Conservation (phyloP, 2,797 vertebrate genomes). For the Crossoptilon crossoptilon region DNA sequence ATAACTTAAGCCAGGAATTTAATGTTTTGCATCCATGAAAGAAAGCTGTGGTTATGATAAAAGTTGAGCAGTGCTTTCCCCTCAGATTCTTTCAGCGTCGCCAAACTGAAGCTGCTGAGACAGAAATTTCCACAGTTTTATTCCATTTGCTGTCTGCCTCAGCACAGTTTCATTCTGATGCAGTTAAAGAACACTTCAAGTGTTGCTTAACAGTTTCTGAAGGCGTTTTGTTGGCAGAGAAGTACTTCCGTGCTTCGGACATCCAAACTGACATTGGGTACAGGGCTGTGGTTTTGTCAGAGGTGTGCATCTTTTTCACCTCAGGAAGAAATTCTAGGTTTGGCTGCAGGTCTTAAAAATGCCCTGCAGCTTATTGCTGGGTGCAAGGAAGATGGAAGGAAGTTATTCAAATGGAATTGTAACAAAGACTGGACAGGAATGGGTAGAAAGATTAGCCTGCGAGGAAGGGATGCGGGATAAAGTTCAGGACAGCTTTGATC, state of each 20-base stretch:
- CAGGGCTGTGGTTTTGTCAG: background rate
- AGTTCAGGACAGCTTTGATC: background rate
- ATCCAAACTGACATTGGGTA: background rate
- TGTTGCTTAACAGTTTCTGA: background rate
- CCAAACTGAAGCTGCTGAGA: background rate
- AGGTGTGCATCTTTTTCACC: background rate
- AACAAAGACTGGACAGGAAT: background rate
- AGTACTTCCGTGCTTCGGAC: no score
- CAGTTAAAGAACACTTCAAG: background rate
- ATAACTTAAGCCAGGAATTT: background rate
- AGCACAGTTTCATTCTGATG: background rate
- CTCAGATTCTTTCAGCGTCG: background rate
- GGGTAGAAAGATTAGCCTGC: background rate
- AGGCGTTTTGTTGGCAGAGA: background rate
- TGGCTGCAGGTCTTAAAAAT: background rate
- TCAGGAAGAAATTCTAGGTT: background rate
- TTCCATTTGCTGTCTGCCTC: background rate
- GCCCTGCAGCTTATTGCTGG: background rate
- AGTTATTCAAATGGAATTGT: background rate
- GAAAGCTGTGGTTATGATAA: background rate
- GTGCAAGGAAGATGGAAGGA: background rate
- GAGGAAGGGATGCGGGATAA: background rate
- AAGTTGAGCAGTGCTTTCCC: background rate
- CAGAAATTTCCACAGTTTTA: background rate
- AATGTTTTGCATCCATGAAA: background rate